Evolutionary conservation across 92 coral and sea anemone species (phyloP), one percentile per base, ranked within the genome.

Genomic region (Chrysogorgia sp.): DNA sequence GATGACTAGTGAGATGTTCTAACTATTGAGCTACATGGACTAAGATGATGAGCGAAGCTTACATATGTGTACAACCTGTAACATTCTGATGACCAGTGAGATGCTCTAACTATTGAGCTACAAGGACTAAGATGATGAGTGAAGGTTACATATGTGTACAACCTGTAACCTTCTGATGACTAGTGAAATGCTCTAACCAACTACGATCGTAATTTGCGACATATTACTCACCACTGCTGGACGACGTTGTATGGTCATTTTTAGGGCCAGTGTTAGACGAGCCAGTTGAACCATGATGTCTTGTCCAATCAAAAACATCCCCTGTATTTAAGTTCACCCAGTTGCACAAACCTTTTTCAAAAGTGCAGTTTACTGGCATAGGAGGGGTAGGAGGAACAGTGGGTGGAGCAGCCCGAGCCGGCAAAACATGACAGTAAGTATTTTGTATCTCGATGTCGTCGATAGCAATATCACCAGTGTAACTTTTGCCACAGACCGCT

Each of bases 321-420:
- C 93, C 97, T 0, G 79, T 72, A n/a, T 66, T 81, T 32, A 84
- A 78, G 72, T 94, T 94, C 21, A 56, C 72, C 98, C 98, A 94
- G 26, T 93, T 91, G 70, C 98, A 94, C 52, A 89, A 77, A 17
- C 97, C 94, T 40, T 53, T 83, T 66, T 94, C 98, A 70, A 94
- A 94, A 1, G 98, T 94, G 76, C 98, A 94, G 80, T 94, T 94
- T 74, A 91, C 92, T 1, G 97, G 98, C 45, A 93, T 83, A 21
- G 98, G 94, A 59, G 86, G 92, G 66, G 97, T 94, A 10, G 98
- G 98, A 1, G 97, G 94, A 2, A 84, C 90, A 12, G 98, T 94
- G 14, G 98, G 97, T 0, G 98, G 98, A 5, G 85, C 62, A 7
- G 98, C 98, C n/a, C 81, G 31, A 3, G 86, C 81, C 0, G 98